Percentiles rank a stretch among this genome's conserved stretches.
Evolutionary conservation across 2,113 vertebrate species (phyloP).

Genomic region (Ginglymostoma cirratum): DNA sequence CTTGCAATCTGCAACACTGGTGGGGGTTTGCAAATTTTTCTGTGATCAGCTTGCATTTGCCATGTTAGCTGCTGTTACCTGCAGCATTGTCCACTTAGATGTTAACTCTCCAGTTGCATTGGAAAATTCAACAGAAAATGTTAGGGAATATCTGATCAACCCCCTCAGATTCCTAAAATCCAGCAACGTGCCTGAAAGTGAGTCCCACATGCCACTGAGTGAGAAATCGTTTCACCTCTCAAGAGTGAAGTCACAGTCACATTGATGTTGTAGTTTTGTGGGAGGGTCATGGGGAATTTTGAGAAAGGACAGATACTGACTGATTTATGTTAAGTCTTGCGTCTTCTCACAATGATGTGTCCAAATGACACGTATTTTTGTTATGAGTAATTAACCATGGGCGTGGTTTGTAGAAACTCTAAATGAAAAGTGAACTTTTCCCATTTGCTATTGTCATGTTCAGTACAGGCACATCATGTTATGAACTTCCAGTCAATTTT

Average conservation of each 20-base stretch:
- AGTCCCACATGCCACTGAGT: not conserved
- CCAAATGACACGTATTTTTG: too few relatives aligned
- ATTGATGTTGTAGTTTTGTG: not conserved
- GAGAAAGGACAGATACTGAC: not conserved
- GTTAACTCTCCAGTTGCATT: not conserved
- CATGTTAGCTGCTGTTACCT: not conserved
- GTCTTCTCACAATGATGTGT: not conserved
- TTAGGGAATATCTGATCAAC: not conserved
- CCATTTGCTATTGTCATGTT: too few relatives aligned
- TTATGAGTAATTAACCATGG: not conserved
- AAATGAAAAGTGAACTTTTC: too few relatives aligned
- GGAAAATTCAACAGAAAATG: not conserved
- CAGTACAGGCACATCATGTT: too few relatives aligned
- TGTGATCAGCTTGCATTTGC: not conserved
- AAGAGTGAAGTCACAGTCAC: not conserved
- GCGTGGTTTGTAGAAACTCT: too few relatives aligned
- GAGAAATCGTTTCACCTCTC: not conserved
- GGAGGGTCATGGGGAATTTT: not conserved
- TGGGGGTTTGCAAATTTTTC: not conserved
- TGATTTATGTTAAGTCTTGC: not conserved
- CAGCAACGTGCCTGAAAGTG: not conserved
- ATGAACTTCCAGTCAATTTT: too few relatives aligned
- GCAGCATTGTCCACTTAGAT: not conserved
- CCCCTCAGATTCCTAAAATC: not conserved
- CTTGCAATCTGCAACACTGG: not conserved